Percentiles rank a stretch among this genome's conserved stretches.
Conservation (phyloP, 2,888 invertebrate species). For the Polyommatus iphigenia region DNA sequence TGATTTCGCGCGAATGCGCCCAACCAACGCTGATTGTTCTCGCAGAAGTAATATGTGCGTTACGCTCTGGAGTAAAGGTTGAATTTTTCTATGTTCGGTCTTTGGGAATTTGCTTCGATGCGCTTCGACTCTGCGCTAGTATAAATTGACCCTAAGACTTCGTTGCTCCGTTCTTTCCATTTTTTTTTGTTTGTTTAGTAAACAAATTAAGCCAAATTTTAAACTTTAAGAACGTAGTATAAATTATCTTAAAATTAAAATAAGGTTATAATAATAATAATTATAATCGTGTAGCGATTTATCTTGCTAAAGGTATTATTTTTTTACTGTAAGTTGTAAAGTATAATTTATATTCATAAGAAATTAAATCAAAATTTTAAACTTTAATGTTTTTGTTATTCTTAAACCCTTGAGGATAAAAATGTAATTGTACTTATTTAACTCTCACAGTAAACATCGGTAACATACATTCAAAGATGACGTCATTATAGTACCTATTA, state of each 20-base stretch:
- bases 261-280: neutral
- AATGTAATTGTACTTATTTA: neutral
- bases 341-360: conserved; percentile 25
- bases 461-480: too few relatives aligned
- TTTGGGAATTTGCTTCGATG: too few relatives aligned
- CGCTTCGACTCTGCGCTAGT: too few relatives aligned
- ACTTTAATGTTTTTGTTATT: neutral
- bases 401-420: neutral
- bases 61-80: too few relatives aligned
- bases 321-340: conserved; percentile 29
- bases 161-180: neutral
- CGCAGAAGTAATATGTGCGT: too few relatives aligned
- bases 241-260: neutral
- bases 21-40: too few relatives aligned
- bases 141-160: too few relatives aligned
- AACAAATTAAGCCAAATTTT: neutral
- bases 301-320: conserved; percentile 20
- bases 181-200: neutral
- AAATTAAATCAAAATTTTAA: conserved; percentile 8
- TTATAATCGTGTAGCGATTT: neutral
- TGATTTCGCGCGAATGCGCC: too few relatives aligned
- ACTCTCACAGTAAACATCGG: too few relatives aligned
- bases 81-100: too few relatives aligned
- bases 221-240: neutral
- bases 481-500: too few relatives aligned